Conservation (phyloP, 2,888 invertebrate genomes). For the Cryptus armator region DNA sequence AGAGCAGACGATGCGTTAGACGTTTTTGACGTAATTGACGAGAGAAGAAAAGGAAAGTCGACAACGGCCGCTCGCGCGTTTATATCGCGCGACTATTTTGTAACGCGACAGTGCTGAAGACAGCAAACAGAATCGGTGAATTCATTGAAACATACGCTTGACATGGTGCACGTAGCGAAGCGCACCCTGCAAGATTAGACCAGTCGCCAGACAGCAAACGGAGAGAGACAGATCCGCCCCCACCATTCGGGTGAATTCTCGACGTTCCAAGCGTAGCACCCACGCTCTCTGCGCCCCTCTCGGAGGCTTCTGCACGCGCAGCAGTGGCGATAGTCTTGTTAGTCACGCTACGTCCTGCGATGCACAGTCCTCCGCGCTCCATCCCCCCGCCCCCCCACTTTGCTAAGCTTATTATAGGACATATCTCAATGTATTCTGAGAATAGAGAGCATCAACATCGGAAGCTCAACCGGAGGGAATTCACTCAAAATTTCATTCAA, state of each 20-base stretch:
- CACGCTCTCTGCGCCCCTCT: slow-evolving; percentile 74
- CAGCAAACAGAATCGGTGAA: slow-evolving; percentile 43
- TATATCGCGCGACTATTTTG: slow-evolving; percentile 4
- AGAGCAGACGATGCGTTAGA: neutral
- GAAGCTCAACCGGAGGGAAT: slow-evolving; percentile 45
- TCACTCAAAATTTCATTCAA: slow-evolving; percentile 69
- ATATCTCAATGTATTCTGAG: slow-evolving; percentile 62
- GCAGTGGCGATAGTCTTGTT: slow-evolving; percentile 81
- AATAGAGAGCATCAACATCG: slow-evolving; percentile 43
- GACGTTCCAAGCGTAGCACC: slow-evolving; percentile 68
- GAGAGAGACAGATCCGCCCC: slow-evolving; percentile 70
- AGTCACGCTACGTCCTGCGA: slow-evolving; percentile 73
- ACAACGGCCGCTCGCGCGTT: neutral
- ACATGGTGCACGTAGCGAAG: slow-evolving; percentile 57
- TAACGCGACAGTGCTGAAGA: neutral
- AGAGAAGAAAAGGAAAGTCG: neutral
- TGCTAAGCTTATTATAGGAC: slow-evolving; percentile 72
- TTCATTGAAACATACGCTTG: slow-evolving; percentile 50
- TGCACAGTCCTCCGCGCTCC: slow-evolving; percentile 58
- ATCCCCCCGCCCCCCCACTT: neutral
- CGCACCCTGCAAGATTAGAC: slow-evolving; percentile 66
- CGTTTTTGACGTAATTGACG: slow-evolving; percentile 25
- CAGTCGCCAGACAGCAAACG: slow-evolving; percentile 66
- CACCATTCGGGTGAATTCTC: slow-evolving; percentile 69
- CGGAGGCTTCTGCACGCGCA: slow-evolving; percentile 74